Conservation (phyloP, 2,113 vertebrate species). For the Terrapene triunguis region DNA sequence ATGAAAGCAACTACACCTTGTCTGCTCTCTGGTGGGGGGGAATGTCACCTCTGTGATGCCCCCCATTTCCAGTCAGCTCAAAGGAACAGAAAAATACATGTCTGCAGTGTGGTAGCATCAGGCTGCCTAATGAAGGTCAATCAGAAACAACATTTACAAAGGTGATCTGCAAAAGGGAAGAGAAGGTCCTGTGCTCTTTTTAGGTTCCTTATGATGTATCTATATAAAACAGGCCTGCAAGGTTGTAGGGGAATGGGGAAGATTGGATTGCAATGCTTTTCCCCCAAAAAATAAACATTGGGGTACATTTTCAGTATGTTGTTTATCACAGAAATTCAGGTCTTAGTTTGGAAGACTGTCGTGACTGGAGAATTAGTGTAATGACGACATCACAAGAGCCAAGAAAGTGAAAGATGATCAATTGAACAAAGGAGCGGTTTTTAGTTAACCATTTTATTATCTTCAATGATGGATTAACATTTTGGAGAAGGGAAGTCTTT, state of each 20-base stretch:
- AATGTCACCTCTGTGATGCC: not conserved
- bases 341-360: not conserved
- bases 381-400: not conserved
- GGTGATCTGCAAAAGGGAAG: not conserved
- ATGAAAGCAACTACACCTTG: not conserved
- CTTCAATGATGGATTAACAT: not conserved
- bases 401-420: not conserved
- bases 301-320: not conserved
- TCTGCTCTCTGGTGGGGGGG: not conserved
- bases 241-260: not conserved
- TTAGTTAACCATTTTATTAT: not conserved
- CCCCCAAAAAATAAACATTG: not conserved
- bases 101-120: not conserved
- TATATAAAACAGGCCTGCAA: not conserved
- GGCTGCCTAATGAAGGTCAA: not conserved
- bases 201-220: not conserved
- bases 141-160: not conserved
- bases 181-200: not conserved
- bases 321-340: not conserved
- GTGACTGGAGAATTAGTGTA: not conserved
- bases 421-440: not conserved
- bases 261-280: not conserved
- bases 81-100: not conserved
- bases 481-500: not conserved
- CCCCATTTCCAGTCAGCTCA: not conserved